These are phyloP conservation scores for Notechis scutatus DNA, from an alignment of 2,113 vertebrate species.

Conservation along the genomic window DNA sequence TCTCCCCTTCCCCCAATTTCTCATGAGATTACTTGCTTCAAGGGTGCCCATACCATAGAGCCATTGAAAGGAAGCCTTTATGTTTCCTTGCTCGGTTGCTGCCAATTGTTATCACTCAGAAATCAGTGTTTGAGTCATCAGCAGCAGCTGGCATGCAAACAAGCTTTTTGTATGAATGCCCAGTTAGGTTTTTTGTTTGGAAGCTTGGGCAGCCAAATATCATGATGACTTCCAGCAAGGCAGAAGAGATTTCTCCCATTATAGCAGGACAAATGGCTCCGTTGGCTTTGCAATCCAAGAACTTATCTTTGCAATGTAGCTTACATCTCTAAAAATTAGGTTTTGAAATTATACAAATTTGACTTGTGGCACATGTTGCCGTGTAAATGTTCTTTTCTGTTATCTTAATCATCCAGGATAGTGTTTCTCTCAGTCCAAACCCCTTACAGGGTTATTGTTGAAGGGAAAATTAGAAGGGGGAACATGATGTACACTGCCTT, in stretches of 20 bases:
- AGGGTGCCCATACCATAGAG: background rate
- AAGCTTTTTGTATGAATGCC: background rate
- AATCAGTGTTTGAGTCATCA: background rate
- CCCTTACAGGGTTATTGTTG: background rate
- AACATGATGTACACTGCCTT: background rate
- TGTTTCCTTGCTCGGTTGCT: background rate
- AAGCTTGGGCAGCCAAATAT: background rate
- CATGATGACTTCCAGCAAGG: background rate
- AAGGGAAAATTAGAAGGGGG: background rate
- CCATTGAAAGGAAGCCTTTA: background rate
- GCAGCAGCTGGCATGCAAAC: background rate
- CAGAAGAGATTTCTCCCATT: background rate
- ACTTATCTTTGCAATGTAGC: background rate
- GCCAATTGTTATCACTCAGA: background rate
- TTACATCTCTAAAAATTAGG: background rate
- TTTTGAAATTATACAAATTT: background rate
- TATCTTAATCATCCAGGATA: background rate
- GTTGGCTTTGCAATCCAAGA: background rate
- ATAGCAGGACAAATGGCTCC: background rate
- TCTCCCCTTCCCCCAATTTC: background rate
- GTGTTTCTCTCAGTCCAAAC: background rate
- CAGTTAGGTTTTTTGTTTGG: background rate
- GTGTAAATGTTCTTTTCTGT: background rate
- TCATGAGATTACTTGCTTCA: background rate
- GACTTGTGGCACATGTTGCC: background rate